These are phyloP conservation scores for Todus mexicanus DNA, from an alignment of 2,797 vertebrate genomes.

Conservation along the genomic window DNA sequence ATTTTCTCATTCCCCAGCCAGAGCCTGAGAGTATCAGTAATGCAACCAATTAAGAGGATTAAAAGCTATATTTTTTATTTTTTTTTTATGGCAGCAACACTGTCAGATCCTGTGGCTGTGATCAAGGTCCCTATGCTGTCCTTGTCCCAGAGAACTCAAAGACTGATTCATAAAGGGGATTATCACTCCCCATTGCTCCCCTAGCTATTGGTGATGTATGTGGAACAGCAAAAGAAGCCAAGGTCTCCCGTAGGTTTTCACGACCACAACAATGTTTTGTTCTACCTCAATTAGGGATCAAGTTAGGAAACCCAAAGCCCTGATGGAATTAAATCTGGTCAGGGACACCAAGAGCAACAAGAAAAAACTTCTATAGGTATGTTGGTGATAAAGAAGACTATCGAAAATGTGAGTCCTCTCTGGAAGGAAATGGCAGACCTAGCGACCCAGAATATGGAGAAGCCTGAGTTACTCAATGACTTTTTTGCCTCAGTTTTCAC, in stretches of 20 bases:
- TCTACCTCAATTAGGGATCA: not conserved
- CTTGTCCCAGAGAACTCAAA: not conserved
- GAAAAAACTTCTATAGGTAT: not conserved
- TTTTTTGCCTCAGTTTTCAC: not conserved
- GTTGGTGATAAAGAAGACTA: not conserved
- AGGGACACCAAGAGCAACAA: not conserved
- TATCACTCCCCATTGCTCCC: not conserved
- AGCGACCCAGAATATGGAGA: not conserved
- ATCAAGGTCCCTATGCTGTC: not conserved
- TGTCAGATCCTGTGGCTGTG: not conserved
- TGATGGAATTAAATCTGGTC: not conserved
- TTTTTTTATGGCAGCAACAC: not conserved
- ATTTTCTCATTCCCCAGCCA: conserved; percentile 12
- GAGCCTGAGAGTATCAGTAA: not conserved
- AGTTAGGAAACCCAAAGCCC: not conserved
- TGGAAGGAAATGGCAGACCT: not conserved
- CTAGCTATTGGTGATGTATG: not conserved
- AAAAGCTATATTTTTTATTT: not conserved
- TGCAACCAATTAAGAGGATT: conserved; percentile 34
- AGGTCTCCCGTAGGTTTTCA: not conserved
- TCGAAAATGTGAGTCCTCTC: not conserved
- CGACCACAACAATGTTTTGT: not conserved
- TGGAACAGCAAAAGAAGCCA: rapidly evolving
- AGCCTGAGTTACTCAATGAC: not conserved
- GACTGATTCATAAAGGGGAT: not conserved